These are phyloP conservation scores for Emmelina monodactyla DNA, from an alignment of 2,888 invertebrate species.

Conservation along the genomic window DNA sequence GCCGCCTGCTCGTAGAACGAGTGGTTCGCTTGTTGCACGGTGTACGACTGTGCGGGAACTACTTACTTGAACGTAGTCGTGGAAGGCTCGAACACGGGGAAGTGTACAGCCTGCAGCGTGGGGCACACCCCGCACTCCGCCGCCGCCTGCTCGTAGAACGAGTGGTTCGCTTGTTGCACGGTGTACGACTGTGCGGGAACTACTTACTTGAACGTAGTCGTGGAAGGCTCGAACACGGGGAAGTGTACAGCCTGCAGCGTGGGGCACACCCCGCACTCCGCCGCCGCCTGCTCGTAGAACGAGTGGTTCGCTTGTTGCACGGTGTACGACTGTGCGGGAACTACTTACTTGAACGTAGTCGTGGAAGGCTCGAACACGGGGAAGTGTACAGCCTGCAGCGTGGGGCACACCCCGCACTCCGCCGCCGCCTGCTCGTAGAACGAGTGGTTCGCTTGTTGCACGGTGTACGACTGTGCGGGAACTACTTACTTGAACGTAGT, in stretches of 20 bases:
- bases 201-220: constrained; percentile 49
- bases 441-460: constrained; percentile 86
- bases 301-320: constrained; percentile 87
- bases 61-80: constrained; percentile 56
- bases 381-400: constrained; percentile 75
- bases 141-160: constrained; percentile 81
- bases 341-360: constrained; percentile 41
- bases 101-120: constrained; percentile 73
- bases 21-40: constrained; percentile 85
- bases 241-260: constrained; percentile 76
- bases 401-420: constrained; percentile 77
- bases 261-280: constrained; percentile 77
- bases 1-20: constrained; percentile 82
- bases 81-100: constrained; percentile 88
- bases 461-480: constrained; percentile 92
- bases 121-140: constrained; percentile 79
- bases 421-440: constrained; percentile 82
- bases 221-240: constrained; percentile 86
- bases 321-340: constrained; percentile 93
- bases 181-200: constrained; percentile 95
- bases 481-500: constrained; percentile 41
- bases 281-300: constrained; percentile 80
- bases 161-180: constrained; percentile 86
- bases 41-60: constrained; percentile 95
- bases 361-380: constrained; percentile 88